phyloP scores from a whole-genome alignment of 1,140 invertebrate genomes.

The Trichonephila clavata region DNA sequence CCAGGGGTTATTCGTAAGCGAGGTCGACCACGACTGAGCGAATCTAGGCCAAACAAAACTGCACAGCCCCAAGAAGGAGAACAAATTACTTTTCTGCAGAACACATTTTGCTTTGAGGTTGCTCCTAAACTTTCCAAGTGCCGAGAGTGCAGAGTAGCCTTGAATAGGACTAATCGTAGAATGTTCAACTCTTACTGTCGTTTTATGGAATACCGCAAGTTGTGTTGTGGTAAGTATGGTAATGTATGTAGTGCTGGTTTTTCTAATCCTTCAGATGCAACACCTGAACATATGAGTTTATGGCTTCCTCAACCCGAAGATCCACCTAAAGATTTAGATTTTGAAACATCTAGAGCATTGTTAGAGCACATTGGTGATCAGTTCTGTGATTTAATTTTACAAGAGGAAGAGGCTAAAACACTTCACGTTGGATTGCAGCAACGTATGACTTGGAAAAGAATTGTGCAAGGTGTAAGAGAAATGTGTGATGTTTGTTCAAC shows the following conservation, averaged over 20 bases:
- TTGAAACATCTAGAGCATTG: constrained; percentile 93
- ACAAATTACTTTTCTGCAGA: constrained; percentile 87
- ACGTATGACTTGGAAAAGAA: constrained; percentile 93
- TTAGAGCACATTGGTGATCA: constrained; percentile 95
- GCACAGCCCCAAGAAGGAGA: constrained; percentile 81
- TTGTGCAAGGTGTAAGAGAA: constrained; percentile 96
- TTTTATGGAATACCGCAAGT: constrained; percentile 96
- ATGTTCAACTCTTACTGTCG: constrained; percentile 96
- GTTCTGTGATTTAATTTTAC: constrained; percentile 95
- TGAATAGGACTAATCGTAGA: constrained; percentile 90
- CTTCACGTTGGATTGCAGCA: constrained; percentile 87
- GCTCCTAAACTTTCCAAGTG: constrained; percentile 94
- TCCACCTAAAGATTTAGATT: constrained; percentile 88
- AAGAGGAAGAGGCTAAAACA: constrained; percentile 91
- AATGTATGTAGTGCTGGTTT: constrained; percentile 94
- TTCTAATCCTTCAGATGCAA: constrained; percentile 93
- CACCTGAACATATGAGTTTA: constrained; percentile 92
- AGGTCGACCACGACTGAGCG: constrained; percentile 41
- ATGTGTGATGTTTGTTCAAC: constrained; percentile 99
- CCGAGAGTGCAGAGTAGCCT: constrained; percentile 93
- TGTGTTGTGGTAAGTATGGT: constrained; percentile 93
- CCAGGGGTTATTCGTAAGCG: background rate
- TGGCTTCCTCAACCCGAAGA: constrained; percentile 86
- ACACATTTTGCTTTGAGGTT: constrained; percentile 92
- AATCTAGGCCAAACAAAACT: constrained; percentile 27